Evolutionary conservation across 2,888 invertebrate species (phyloP).

Genomic region (Meghimatium bilineatum): DNA sequence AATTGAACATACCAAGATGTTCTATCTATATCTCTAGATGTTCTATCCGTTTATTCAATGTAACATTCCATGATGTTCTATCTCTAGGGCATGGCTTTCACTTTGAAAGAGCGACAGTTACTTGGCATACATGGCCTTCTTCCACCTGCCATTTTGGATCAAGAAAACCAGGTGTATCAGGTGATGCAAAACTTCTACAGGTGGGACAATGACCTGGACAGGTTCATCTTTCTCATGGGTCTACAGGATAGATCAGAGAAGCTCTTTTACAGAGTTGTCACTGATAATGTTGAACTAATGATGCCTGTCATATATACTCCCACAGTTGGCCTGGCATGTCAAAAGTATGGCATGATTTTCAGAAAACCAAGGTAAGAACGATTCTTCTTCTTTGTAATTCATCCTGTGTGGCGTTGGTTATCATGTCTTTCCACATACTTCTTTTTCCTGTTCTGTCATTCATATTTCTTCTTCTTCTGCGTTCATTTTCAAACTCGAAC

Average conservation of each 20-base stretch:
- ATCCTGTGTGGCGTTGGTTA: not conserved
- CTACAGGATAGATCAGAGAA: conserved; percentile 93
- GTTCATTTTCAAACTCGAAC: no score
- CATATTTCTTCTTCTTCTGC: no score
- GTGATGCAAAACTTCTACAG: conserved; percentile 80
- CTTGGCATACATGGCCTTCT: conserved; percentile 96
- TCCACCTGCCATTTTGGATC: conserved; percentile 90
- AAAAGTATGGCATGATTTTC: conserved; percentile 94
- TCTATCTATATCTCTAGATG: no score
- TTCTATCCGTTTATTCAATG: no score
- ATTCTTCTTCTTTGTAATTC: not conserved
- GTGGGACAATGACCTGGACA: conserved; percentile 84
- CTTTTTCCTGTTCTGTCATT: no score
- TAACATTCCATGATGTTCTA: no score
- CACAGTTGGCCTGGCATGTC: conserved; percentile 97
- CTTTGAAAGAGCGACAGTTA: conserved; percentile 92
- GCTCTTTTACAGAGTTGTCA: conserved; percentile 92
- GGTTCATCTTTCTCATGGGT: conserved; percentile 75
- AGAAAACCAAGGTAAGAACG: conserved; percentile 85
- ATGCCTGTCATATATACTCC: conserved; percentile 99
- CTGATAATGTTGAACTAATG: conserved; percentile 90
- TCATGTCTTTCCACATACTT: no score
- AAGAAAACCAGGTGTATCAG: conserved; percentile 81
- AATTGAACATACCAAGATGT: no score
- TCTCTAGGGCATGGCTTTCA: conserved; percentile 93